phyloP scores from a whole-genome alignment of 2,113 vertebrate species.

The Centropristis striata region DNA sequence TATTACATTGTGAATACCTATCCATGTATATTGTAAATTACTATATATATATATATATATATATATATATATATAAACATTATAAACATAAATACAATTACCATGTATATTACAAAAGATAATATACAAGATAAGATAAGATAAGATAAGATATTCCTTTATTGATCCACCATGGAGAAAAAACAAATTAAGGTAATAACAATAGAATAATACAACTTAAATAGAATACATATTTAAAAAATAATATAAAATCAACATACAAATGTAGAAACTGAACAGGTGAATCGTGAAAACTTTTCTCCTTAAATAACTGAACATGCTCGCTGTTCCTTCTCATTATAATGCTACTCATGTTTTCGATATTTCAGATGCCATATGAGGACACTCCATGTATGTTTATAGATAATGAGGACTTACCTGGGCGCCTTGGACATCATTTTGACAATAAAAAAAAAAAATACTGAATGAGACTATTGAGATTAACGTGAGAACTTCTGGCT shows the following conservation, averaged over 20 bases:
- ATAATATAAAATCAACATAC: neutral
- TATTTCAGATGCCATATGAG: neutral
- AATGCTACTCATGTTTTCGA: neutral
- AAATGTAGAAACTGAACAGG: neutral
- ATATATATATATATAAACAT: too few relatives aligned
- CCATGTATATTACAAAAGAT: too few relatives aligned
- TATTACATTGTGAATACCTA: too few relatives aligned
- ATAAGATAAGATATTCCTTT: too few relatives aligned
- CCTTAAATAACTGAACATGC: neutral
- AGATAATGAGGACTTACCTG: slow-evolving; percentile 58
- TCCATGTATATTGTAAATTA: too few relatives aligned
- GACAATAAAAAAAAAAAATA: slow-evolving; percentile 4
- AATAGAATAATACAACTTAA: too few relatives aligned
- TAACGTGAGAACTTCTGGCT: neutral
- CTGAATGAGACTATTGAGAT: neutral
- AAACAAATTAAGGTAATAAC: too few relatives aligned
- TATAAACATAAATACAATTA: too few relatives aligned
- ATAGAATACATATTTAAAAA: too few relatives aligned
- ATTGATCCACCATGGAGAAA: too few relatives aligned
- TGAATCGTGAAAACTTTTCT: neutral
- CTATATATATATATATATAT: too few relatives aligned
- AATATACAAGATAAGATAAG: too few relatives aligned
- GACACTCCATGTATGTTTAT: neutral
- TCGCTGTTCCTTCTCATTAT: neutral
- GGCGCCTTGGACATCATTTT: slow-evolving; percentile 69